These are phyloP conservation scores for Ceryle rudis DNA, from an alignment of 2,797 vertebrate genomes.

Conservation along the genomic window DNA sequence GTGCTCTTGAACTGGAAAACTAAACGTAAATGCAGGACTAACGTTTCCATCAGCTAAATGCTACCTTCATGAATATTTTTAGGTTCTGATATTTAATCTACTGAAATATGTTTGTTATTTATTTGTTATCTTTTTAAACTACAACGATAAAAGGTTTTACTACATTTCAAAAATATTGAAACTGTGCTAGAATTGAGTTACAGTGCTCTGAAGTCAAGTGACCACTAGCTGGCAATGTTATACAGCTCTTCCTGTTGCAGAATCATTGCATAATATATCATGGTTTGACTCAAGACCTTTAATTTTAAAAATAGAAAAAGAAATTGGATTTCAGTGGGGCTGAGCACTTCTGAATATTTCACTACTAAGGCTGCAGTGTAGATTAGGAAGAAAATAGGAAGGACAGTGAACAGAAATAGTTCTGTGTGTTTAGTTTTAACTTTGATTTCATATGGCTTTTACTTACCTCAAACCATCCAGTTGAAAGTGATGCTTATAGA, in stretches of 20 bases:
- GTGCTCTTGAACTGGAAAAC: not conserved
- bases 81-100: not conserved
- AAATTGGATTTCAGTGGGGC: conserved; percentile 56
- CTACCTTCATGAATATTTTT: not conserved
- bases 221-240: conserved; percentile 76
- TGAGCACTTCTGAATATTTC: conserved; percentile 50
- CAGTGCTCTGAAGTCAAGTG: conserved; percentile 45
- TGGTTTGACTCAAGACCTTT: conserved; percentile 62
- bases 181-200: conserved; percentile 30
- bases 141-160: not conserved
- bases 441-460: not conserved
- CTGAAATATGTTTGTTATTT: conserved; percentile 8
- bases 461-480: not conserved
- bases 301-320: conserved; percentile 69
- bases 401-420: not conserved
- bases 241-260: conserved; percentile 49
- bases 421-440: conserved; percentile 9
- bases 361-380: not conserved
- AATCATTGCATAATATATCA: conserved; percentile 30
- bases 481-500: not conserved
- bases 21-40: not conserved
- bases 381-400: conserved; percentile 32
- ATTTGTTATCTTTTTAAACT: not conserved
- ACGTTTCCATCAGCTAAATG: not conserved
- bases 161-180: conserved; percentile 41